phyloP scores from a whole-genome alignment of 2,113 vertebrate genomes.

The Corythornis cristatus region DNA sequence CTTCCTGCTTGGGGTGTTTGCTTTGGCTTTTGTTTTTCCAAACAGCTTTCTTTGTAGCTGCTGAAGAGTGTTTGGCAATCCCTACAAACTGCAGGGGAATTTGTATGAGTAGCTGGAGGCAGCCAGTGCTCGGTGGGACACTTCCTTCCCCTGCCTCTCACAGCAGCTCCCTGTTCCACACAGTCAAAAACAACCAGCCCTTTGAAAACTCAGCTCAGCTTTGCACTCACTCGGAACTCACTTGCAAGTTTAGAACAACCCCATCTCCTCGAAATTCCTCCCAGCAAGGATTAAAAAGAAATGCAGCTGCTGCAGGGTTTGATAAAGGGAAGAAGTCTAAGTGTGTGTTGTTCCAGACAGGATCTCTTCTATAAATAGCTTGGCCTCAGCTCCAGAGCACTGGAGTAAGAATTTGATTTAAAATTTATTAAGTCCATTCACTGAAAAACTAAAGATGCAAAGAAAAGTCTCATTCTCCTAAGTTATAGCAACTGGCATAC shows the following conservation, averaged over 20 bases:
- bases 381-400: background rate
- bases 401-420: background rate
- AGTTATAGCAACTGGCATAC: background rate
- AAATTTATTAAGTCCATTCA: background rate
- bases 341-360: background rate
- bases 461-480: background rate
- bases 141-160: slow-evolving; percentile 70
- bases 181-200: slow-evolving; percentile 79
- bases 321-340: background rate
- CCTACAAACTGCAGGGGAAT: slow-evolving; percentile 27
- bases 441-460: background rate
- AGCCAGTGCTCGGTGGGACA: slow-evolving; percentile 50
- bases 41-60: background rate
- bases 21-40: background rate
- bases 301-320: background rate
- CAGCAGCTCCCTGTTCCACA: slow-evolving; percentile 74
- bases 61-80: slow-evolving; percentile 24
- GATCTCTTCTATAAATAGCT: background rate
- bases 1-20: background rate
- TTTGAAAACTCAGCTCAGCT: slow-evolving; percentile 36
- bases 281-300: background rate
- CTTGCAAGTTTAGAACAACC: background rate
- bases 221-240: slow-evolving; percentile 7
- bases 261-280: background rate
- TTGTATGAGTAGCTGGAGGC: slow-evolving; percentile 39